Conservation (phyloP, 2,888 invertebrate species). For the Coelopa pilipes region DNA sequence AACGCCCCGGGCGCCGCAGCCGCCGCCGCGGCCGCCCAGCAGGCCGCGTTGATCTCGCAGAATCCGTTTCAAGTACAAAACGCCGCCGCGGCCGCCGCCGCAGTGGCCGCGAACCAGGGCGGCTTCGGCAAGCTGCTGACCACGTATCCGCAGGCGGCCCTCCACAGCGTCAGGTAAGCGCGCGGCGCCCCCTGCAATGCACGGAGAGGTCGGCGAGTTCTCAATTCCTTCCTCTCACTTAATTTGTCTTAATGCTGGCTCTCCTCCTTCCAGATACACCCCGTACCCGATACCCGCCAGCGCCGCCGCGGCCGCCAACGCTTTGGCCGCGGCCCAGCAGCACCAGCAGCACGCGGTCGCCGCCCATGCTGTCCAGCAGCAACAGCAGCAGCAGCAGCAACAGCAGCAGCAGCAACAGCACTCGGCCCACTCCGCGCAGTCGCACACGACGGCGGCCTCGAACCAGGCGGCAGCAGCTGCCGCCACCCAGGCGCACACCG, state of each 20-base stretch:
- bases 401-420: constrained; percentile 55
- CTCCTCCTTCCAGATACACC: constrained; percentile 69
- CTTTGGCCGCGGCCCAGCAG: constrained; percentile 59
- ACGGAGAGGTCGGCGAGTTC: no score
- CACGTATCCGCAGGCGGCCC: constrained; percentile 71
- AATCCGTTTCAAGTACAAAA: constrained; percentile 69
- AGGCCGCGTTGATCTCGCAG: constrained; percentile 68
- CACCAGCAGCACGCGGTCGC: constrained; percentile 62
- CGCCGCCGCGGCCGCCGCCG: constrained; percentile 70
- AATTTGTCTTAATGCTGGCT: constrained; percentile 3
- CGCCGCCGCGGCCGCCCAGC: constrained; percentile 63
- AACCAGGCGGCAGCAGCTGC: constrained; percentile 46
- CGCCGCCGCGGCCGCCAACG: constrained; percentile 68
- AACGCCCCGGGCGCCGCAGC: constrained; percentile 60
- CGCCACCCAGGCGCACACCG: constrained; percentile 50
- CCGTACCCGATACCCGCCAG: constrained; percentile 73
- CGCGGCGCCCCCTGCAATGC: no score
- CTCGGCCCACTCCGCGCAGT: constrained; percentile 48
- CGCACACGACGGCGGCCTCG: constrained; percentile 47
- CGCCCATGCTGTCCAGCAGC: constrained; percentile 56
- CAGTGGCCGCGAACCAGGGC: constrained; percentile 70
- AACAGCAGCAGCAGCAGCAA: constrained; percentile 62
- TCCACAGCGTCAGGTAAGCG: constrained; percentile 65
- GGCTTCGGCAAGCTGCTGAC: constrained; percentile 76
- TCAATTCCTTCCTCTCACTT: background rate